Base-by-base conservation (phyloP, 1,140 invertebrate species). In the Euura lappo region DNA sequence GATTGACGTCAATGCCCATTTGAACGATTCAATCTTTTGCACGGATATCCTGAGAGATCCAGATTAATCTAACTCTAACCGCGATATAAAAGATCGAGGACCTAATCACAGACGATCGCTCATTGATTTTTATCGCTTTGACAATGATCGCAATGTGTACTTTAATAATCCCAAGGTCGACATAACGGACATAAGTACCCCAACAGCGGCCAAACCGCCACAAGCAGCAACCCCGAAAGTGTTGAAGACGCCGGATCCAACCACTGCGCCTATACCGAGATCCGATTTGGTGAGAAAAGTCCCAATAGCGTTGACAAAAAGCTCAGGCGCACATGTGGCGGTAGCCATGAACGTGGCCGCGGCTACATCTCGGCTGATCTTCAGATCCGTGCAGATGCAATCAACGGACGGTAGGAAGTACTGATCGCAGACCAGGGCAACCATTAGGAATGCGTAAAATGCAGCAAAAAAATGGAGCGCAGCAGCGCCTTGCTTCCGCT, bases 291-390 rank as follows among this genome's bases (percentile, higher is more conserved):
- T 93, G 0, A 96, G 85, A 73, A 94, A 93, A 0, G 95, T 95
- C 4, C 95, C 94, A 60, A 98, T 94, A 4, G 97, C 89, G 78
- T 96, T 96, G 28, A 95, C 96, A 82, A 97, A 97, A 45, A 98
- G 91, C 86, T 98, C 96, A 0, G 96, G 96, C 76, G 94, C 94
- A 45, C 94, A 96, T 7, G 95, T 97, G 1, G 95, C 96, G 0
- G 95, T 94, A 0, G 96, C 94, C 92, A 98, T 95, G 80, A 98
- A 97, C 0, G 96, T 98, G 0, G 96, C 96, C 0, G 95, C 96
- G 0, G 95, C 95, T 6, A 97, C 94, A 83, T 97, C 95, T 80
- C 93, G 83, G 81, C 93, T 93, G 82, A 94, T 90, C 74, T 93
- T 91, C 42, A 94, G 83, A 71, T 90, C 90, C 45, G 93, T 91